Base-by-base conservation (phyloP, 2,888 invertebrate genomes). In the Ptychoptera albimana region DNA sequence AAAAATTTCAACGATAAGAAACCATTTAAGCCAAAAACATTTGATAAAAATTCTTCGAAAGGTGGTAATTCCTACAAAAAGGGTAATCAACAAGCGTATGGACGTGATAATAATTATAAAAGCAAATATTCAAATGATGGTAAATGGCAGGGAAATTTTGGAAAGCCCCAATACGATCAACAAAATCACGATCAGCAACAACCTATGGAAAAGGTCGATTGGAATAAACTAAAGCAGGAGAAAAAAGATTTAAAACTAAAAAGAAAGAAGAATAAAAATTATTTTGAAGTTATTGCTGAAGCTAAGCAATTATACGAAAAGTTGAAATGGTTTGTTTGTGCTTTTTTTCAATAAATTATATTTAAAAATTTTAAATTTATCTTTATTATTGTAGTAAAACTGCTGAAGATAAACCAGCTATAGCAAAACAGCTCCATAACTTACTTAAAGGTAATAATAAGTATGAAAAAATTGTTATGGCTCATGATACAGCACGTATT, bases 401-500 rank as follows among this genome's bases (percentile, higher is more conserved):
- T 54, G 44, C 50, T 12, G 69, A 71, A 8, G 74, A 76, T 50
- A 73, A 76, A 50, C 60, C 65, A 15, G 70, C 58, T 13, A 39
- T 63, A 14, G 60, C 58, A 1, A 70, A 72, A 49, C 71, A 81
- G 50, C 63, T 84, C 5, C 82, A 81, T 51, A 60, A 63, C 16
- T 55, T 82, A 35, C 57, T 85, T 0, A 74, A 75, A 54, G 67
- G 61, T 8, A 64, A 68, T 46, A 74, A 78, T 53, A 48, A 46
- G 30, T 75, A 80, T 60, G 72, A 71, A 45, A 75, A 78, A 48
- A 70, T 88, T 52, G 80, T 85, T 8, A 72, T 82, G 51, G 78
- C 85, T 0, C 87, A 94, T 59, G 94, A 96, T 58, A 79, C 88
- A 36, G 85, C 87, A 5, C 69, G 94, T 53, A 82, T 94, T 2